These are phyloP conservation scores for Andrena bucephala DNA, from an alignment of 2,888 invertebrate species.

Conservation along the genomic window DNA sequence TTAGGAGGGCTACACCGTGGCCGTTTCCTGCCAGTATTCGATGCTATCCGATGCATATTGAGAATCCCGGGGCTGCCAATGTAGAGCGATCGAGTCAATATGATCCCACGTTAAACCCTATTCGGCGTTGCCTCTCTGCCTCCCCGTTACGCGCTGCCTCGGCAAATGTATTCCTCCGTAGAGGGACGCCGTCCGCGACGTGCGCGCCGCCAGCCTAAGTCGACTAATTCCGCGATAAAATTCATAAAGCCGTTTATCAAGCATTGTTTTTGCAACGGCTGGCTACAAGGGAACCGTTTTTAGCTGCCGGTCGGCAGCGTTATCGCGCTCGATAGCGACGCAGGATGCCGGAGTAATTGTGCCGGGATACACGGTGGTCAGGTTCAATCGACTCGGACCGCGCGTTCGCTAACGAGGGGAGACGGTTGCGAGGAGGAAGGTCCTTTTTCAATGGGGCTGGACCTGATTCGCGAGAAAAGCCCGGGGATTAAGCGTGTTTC, in stretches of 20 bases:
- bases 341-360: constrained; percentile 35
- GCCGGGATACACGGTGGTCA: not conserved
- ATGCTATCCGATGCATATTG: constrained; percentile 74
- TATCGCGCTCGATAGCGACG: constrained; percentile 27
- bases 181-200: not conserved
- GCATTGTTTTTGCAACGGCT: constrained; percentile 33
- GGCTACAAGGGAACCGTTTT: constrained; percentile 22
- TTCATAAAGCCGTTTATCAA: constrained; percentile 54
- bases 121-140: constrained; percentile 59
- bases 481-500: too few species aligned
- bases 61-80: constrained; percentile 71
- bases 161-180: constrained; percentile 58
- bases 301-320: not conserved
- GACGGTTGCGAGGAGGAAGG: not conserved
- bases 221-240: constrained; percentile 53
- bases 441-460: not conserved
- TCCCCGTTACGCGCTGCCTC: constrained; percentile 34
- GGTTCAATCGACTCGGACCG: constrained; percentile 14
- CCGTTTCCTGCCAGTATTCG: constrained; percentile 73
- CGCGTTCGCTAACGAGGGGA: constrained; percentile 36
- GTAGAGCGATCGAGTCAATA: constrained; percentile 74
- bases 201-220: constrained; percentile 6
- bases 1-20: constrained; percentile 77
- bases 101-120: constrained; percentile 72
- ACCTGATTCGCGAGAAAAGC: too few species aligned